Percentiles rank a stretch among this genome's conserved stretches.
Conservation (phyloP, 2,888 invertebrate genomes). For the Heliconius ismenius region DNA sequence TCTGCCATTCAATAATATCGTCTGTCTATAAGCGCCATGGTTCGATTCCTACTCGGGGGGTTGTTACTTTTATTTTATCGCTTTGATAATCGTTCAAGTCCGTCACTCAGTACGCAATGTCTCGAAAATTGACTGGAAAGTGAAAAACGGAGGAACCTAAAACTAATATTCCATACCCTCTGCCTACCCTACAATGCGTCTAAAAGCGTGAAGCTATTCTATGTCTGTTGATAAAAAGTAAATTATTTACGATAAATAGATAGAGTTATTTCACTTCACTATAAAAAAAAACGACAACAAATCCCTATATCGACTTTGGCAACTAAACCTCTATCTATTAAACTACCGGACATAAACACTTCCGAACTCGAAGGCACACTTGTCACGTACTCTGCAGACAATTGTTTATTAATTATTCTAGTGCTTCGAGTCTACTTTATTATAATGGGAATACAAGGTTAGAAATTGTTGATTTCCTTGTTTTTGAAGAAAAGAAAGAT, state of each 20-base stretch:
- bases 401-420: constrained; percentile 58
- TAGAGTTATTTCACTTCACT: not conserved
- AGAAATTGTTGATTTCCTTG: constrained; percentile 36
- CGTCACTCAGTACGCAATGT: not conserved
- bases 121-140: not conserved
- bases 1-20: not conserved
- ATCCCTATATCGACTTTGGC: not conserved
- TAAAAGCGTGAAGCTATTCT: not conserved
- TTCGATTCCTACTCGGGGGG: not conserved
- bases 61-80: not conserved
- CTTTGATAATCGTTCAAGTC: not conserved
- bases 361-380: constrained; percentile 44
- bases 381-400: constrained; percentile 51
- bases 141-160: not conserved
- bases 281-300: not conserved
- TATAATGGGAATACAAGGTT: constrained; percentile 45
- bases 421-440: constrained; percentile 41
- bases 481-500: not conserved
- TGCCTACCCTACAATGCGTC: not conserved
- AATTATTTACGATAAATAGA: not conserved
- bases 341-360: constrained; percentile 39
- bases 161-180: not conserved
- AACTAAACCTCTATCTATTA: constrained; percentile 31
- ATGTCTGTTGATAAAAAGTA: not conserved
- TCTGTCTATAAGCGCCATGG: not conserved